Evolutionary conservation across 2,113 vertebrate species (phyloP).

Genomic region (Oplegnathus fasciatus): DNA sequence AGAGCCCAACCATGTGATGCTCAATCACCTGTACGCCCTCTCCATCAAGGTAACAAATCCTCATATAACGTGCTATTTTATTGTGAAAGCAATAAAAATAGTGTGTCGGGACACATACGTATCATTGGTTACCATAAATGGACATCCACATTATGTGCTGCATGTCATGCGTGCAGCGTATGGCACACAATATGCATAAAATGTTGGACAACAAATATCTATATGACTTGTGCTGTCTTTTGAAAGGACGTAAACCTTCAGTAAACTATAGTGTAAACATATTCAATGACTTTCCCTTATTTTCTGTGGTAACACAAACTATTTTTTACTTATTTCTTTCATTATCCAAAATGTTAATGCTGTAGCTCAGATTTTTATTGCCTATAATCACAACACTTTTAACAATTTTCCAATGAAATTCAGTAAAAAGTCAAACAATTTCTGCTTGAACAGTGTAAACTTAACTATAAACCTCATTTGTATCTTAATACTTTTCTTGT

Average conservation of each 20-base stretch:
- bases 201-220: not conserved
- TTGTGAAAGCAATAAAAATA: no score
- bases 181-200: not conserved
- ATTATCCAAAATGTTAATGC: not conserved
- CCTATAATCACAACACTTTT: not conserved
- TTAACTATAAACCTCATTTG: not conserved
- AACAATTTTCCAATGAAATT: not conserved
- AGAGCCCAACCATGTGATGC: slow-evolving; percentile 98
- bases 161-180: not conserved
- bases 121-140: no score
- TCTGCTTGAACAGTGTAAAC: not conserved
- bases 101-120: no score
- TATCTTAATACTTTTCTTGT: not conserved
- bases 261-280: not conserved
- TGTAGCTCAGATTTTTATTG: not conserved
- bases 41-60: slow-evolving; percentile 91
- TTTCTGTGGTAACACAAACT: not conserved
- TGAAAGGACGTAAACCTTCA: not conserved
- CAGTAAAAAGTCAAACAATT: not conserved
- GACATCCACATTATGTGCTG: not conserved
- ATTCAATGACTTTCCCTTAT: not conserved
- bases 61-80: not conserved
- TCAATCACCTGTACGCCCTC: slow-evolving; percentile 97
- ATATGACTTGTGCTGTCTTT: not conserved
- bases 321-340: not conserved